Conservation (phyloP, 2,113 vertebrate species). For the Rattus norvegicus region DNA sequence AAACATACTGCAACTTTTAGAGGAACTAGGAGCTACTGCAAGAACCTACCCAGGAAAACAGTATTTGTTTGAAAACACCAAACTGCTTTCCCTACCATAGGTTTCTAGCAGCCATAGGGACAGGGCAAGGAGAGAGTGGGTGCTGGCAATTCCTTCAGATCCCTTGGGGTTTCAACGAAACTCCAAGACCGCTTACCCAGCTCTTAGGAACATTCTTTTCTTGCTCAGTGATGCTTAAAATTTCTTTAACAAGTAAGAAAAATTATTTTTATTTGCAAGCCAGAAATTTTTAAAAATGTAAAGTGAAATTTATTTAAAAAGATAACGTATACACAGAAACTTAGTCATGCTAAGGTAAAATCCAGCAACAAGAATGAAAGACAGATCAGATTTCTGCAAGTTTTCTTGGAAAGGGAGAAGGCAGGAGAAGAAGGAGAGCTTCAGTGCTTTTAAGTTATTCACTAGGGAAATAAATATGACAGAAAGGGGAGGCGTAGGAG, state of each 20-base stretch:
- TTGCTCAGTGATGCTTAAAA: conserved; percentile 42
- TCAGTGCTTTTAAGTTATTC: background rate
- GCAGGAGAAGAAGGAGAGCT: background rate
- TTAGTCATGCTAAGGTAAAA: conserved; percentile 30
- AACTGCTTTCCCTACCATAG: background rate
- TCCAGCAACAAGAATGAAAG: conserved; percentile 37
- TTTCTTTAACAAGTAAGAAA: conserved; percentile 14
- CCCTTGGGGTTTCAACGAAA: background rate
- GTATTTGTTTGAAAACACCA: background rate
- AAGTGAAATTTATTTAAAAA: conserved; percentile 37
- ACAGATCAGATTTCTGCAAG: background rate
- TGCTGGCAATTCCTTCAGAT: background rate
- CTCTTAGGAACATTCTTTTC: conserved; percentile 12
- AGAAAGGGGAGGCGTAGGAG: background rate
- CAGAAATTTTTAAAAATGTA: conserved; percentile 27
- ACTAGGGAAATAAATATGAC: background rate
- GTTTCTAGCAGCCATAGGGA: background rate
- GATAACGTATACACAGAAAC: conserved; percentile 49
- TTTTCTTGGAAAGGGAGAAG: conserved; percentile 12
- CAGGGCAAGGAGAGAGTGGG: background rate
- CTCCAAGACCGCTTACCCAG: background rate
- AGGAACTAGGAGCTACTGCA: background rate
- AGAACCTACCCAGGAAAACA: background rate
- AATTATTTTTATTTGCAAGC: conserved; percentile 1
- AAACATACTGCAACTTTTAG: background rate